Evolutionary conservation across 2,797 vertebrate species (phyloP).

Genomic region (Phalanger gymnotis): DNA sequence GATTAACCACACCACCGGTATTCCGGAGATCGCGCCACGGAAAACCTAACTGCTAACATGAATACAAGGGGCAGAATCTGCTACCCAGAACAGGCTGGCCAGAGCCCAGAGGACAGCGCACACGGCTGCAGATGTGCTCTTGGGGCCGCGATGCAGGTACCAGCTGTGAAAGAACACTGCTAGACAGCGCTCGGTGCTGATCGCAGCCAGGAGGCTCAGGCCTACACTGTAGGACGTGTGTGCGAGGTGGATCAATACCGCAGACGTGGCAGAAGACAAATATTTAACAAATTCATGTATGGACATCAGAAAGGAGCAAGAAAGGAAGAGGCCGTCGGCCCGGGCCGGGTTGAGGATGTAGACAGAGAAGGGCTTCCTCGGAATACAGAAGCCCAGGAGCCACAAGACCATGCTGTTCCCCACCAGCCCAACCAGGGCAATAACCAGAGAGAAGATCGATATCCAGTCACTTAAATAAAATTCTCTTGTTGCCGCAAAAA

Average conservation of each 20-base stretch:
- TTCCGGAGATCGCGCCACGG: accelerated
- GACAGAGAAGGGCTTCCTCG: conserved; percentile 8
- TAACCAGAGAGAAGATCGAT: accelerated
- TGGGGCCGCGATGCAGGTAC: neutral
- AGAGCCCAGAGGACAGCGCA: neutral
- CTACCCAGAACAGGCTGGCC: neutral
- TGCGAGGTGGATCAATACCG: accelerated
- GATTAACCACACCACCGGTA: neutral
- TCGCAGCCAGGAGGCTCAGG: neutral
- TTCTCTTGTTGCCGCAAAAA: accelerated
- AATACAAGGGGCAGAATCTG: accelerated
- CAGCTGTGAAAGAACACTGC: neutral
- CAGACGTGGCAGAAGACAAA: accelerated
- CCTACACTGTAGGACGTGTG: accelerated
- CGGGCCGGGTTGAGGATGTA: conserved; percentile 55
- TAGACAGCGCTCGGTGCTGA: neutral
- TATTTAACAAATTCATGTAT: accelerated
- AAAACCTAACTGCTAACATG: accelerated
- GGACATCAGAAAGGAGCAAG: neutral
- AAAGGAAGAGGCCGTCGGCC: conserved; percentile 51
- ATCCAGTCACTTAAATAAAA: accelerated
- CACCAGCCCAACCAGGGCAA: neutral
- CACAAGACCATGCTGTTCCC: neutral
- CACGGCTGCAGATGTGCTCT: neutral
- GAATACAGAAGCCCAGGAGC: conserved; percentile 35